Percentiles rank a stretch among this genome's conserved stretches.
Evolutionary conservation across 2,888 invertebrate species (phyloP).

Genomic region (Amorpha juglandis): DNA sequence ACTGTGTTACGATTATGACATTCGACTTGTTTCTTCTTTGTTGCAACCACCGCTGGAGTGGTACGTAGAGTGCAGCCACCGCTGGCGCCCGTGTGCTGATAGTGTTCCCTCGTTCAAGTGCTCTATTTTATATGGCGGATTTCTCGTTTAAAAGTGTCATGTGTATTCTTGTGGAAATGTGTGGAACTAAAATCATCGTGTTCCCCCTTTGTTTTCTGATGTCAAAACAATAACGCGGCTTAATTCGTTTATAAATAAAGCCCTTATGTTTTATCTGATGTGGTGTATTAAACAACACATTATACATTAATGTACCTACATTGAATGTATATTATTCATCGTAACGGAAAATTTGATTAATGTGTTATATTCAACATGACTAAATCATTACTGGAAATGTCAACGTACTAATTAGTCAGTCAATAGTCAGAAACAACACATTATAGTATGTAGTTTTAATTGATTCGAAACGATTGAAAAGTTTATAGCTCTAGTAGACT

Average conservation of each 20-base stretch:
- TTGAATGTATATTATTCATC: background rate
- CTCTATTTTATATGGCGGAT: constrained; percentile 26
- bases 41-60: constrained; percentile 29
- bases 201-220: constrained; percentile 44
- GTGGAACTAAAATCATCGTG: constrained; percentile 59
- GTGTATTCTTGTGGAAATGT: constrained; percentile 52
- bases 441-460: constrained; percentile 14
- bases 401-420: constrained; percentile 39
- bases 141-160: constrained; percentile 39
- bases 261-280: constrained; percentile 24
- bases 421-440: constrained; percentile 6
- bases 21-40: constrained; percentile 32
- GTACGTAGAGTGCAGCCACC: constrained; percentile 48
- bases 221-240: constrained; percentile 51
- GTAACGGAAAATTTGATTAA: constrained; percentile 15
- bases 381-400: constrained; percentile 38
- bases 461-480: background rate
- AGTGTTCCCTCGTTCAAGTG: constrained; percentile 27
- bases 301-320: constrained; percentile 1
- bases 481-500: background rate
- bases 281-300: constrained; percentile 20
- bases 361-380: background rate
- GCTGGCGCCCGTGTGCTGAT: constrained; percentile 41
- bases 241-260: constrained; percentile 52
- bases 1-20: constrained; percentile 29